Base-by-base conservation (phyloP, 2,888 invertebrate species). In the Drosophila prolongata region DNA sequence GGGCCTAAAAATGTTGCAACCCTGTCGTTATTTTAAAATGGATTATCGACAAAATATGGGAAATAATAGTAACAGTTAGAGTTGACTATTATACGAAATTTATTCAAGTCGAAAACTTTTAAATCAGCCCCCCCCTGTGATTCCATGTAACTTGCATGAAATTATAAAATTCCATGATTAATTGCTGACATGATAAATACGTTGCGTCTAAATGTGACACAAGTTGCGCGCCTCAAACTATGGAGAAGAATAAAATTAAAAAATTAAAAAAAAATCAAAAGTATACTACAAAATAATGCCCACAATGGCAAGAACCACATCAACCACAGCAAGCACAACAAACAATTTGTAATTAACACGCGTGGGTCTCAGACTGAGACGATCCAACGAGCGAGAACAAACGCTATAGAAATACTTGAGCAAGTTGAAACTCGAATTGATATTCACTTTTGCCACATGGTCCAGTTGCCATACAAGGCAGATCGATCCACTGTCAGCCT, bases 291-390 rank as follows among this genome's bases (percentile, higher is more conserved):
- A 70, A 56, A 71, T 80, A 81, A 71, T 76, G 71, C 83, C 87
- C 86, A 86, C 80, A 88, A 82, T 77, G 75, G 75, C 66, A 79
- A 74, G 77, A 75, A 77, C 77, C 84, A 83, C 77, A 88, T 64
- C 70, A 69, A 75, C 24, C 24, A 24, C 53, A 54, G 46, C 46
- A 68, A 24, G 68, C 88, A 85, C 82, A 87, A 75, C 79, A 77
- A 86, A 87, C 87, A 79, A 89, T 86, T 86, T 89, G 88, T 89
- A 89, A 87, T 89, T 89, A 80, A 79, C 82, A 81, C 85, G 88
- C 88, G 85, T 86, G 85, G 85, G 85, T 75, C 79, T 80, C 62
- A 65, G 52, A 62, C 75, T 55, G 66, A 60, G 69, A 70, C 68
- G 52, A 58, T n/a, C 37, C 38, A 54, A 40, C 56, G 59, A 43